Conservation (phyloP, 2,888 invertebrate species). For the Erebia ligea region DNA sequence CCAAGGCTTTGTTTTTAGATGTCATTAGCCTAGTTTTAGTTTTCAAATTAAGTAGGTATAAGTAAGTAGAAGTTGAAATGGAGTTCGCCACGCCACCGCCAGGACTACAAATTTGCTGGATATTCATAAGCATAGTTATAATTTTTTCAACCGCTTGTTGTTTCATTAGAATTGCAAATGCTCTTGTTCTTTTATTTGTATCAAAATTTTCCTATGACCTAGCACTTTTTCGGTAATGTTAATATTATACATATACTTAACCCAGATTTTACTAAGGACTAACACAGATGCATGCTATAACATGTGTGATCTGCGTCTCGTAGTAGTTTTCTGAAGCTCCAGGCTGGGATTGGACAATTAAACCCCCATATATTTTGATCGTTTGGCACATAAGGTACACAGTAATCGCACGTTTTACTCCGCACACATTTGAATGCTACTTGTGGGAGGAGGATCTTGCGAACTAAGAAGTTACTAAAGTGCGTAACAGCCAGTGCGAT, state of each 20-base stretch:
- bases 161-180: conserved; percentile 33
- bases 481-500: too few species aligned
- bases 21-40: conserved; percentile 32
- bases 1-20: conserved; percentile 19
- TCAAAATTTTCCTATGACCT: background rate
- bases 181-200: conserved; percentile 19
- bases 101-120: conserved; percentile 35
- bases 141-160: conserved; percentile 28
- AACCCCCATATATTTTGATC: too few species aligned
- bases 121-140: conserved; percentile 27
- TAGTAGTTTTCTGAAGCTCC: background rate
- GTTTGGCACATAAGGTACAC: too few species aligned
- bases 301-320: background rate
- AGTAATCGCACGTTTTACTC: too few species aligned
- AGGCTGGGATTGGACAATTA: too few species aligned
- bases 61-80: conserved; percentile 24
- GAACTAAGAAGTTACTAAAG: too few species aligned
- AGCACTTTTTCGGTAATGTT: background rate
- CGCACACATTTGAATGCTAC: too few species aligned
- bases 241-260: background rate
- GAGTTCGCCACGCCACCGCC: conserved; percentile 23
- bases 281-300: too few species aligned
- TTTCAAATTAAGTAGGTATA: conserved; percentile 29
- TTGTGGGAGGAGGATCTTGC: too few species aligned
- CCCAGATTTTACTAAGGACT: background rate